Evolutionary conservation across 2,888 invertebrate species (phyloP).

Genomic region (Thymelicus sylvestris): DNA sequence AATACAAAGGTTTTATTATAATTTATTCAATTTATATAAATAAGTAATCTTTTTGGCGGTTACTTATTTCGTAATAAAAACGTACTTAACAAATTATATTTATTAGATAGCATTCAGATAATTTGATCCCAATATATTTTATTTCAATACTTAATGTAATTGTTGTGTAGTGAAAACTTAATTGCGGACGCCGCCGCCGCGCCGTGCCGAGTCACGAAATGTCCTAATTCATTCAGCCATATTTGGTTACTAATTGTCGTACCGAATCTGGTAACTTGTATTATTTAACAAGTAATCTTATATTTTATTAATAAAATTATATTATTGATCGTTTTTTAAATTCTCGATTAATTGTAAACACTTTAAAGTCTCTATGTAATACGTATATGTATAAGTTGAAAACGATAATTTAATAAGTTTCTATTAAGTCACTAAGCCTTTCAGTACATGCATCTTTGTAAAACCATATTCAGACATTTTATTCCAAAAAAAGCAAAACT

Average conservation of each 20-base stretch:
- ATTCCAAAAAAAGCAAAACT: too few relatives aligned
- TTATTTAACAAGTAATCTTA: constrained; percentile 17
- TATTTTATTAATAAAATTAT: neutral
- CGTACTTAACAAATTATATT: neutral
- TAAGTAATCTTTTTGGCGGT: too few relatives aligned
- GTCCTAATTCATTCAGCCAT: constrained; percentile 30
- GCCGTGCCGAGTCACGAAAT: constrained; percentile 26
- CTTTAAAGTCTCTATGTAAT: too few relatives aligned
- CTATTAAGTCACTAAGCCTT: too few relatives aligned
- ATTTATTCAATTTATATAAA: too few relatives aligned
- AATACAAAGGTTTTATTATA: too few relatives aligned
- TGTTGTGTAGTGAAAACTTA: constrained; percentile 37
- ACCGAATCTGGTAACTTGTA: constrained; percentile 18
- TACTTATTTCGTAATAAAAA: too few relatives aligned
- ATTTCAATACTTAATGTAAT: constrained; percentile 29
- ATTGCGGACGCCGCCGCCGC: constrained; percentile 15
- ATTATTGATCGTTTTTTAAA: neutral
- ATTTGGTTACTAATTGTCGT: constrained; percentile 35
- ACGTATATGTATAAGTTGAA: too few relatives aligned
- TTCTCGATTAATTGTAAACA: neutral
- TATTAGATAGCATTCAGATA: neutral
- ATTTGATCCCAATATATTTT: constrained; percentile 39
- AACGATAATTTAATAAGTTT: too few relatives aligned
- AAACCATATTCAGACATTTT: too few relatives aligned
- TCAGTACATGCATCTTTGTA: too few relatives aligned